These are phyloP conservation scores for Bemisia tabaci DNA, from an alignment of 1,140 invertebrate species.

Conservation along the genomic window DNA sequence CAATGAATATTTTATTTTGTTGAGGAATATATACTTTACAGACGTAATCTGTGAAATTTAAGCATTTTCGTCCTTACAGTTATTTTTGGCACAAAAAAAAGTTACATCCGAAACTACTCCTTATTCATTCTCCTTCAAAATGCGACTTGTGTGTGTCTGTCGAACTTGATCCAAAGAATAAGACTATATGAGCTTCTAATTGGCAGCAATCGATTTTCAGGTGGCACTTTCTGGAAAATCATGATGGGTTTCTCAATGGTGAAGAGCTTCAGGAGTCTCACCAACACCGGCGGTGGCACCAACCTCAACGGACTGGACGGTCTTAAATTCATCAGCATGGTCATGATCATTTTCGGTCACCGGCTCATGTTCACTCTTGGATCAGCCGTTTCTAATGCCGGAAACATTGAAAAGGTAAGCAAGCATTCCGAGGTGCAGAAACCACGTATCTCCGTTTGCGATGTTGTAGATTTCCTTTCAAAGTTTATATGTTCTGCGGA, in stretches of 20 bases:
- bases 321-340: constrained; percentile 7
- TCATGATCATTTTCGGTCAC: constrained; percentile 7
- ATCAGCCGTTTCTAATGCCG: constrained; percentile 2
- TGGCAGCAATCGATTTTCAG: not conserved
- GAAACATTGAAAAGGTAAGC: not conserved
- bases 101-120: too few relatives aligned
- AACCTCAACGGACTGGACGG: constrained; percentile 1
- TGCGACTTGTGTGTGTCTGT: too few relatives aligned
- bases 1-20: too few relatives aligned
- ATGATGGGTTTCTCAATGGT: not conserved
- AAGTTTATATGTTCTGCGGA: not conserved
- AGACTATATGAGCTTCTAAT: too few relatives aligned
- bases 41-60: too few relatives aligned
- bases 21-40: too few relatives aligned
- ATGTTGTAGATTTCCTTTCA: too few relatives aligned
- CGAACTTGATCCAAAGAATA: too few relatives aligned
- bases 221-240: not conserved
- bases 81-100: too few relatives aligned
- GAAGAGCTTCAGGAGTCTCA: not conserved
- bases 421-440: not conserved
- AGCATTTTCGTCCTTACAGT: too few relatives aligned
- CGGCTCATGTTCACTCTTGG: constrained; percentile 2
- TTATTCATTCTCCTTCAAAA: too few relatives aligned
- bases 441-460: too few relatives aligned
- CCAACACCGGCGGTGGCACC: not conserved